Base-by-base conservation (phyloP, 2,113 vertebrate genomes). In the Colius striatus region DNA sequence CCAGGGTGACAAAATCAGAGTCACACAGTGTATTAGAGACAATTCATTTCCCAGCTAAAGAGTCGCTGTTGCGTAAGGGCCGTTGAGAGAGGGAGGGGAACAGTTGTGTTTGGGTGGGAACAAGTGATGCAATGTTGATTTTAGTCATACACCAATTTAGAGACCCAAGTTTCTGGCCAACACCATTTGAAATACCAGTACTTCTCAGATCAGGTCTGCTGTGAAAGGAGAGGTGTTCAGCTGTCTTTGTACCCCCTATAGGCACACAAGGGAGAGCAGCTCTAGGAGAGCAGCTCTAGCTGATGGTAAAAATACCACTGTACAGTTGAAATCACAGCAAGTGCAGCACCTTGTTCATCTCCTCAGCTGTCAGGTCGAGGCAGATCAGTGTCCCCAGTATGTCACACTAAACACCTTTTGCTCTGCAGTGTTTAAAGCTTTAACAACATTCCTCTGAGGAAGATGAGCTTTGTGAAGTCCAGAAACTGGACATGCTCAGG, bases 41-140 rank as follows among this genome's bases (percentile, higher is more conserved):
- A 94, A 92, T 66, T 95, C 81, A 84, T 25, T 96, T 96, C 88
- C 88, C 92, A 91, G 50, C 89, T 94, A 84, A 85, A 95, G 91
- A 90, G 51, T 66, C 75, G 76, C 38, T 90, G 86, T 91, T 92
- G 92, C 36, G 0, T 92, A 92, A 96, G 47, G 72, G 78, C 36
- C 45, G 8, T 2, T 0, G 78, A 58, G 65, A 81, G 19, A 43
- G 48, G 32, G 68, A 72, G 57, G 26, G 57, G 61, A 22, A 60
- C 61, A 57, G 19, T 16, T 78, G 71, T 79, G 30, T 76, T 83
- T 74, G 70, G 16, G 72, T 71, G 30, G 53, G 32, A 93, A 84
- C 7, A 13, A 88, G 32, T 48, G 51, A 74, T 62, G 43, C n/a
- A 55, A 3, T 74, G 60, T 84, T 89, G 72, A 80, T 81, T 84